Percentiles rank a stretch among this genome's conserved stretches.
phyloP scores from a whole-genome alignment of 2,113 vertebrate species.

The Prionailurus bengalensis region DNA sequence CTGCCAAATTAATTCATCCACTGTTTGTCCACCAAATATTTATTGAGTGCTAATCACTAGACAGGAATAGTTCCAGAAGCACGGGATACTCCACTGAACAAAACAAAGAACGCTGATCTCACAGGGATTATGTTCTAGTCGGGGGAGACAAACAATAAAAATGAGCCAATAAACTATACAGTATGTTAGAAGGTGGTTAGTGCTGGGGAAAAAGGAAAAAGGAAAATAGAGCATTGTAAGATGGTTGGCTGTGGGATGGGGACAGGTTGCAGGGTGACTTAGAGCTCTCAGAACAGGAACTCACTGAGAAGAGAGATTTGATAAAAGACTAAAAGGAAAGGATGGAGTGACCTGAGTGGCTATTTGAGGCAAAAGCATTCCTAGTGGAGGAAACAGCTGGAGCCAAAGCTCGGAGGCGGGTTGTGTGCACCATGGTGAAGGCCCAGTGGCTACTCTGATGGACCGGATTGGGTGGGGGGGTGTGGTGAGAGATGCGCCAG shows the following conservation, averaged over 20 bases:
- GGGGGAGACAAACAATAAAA: background rate
- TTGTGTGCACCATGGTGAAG: background rate
- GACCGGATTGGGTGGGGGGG: rapidly evolving
- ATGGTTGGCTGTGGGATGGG: background rate
- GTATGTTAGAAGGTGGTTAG: background rate
- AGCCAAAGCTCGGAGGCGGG: rapidly evolving
- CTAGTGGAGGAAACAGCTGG: background rate
- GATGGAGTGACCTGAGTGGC: background rate
- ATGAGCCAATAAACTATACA: background rate
- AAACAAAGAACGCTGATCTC: background rate
- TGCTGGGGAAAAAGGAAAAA: background rate
- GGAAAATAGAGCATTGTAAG: background rate
- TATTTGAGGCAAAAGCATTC: background rate
- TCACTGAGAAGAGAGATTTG: background rate
- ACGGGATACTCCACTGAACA: background rate
- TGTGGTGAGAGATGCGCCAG: background rate
- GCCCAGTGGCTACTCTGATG: background rate
- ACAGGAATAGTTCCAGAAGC: background rate
- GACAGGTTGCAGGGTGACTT: rapidly evolving
- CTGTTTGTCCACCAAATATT: conserved; percentile 50
- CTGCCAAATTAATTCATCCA: conserved; percentile 36
- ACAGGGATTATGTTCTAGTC: background rate
- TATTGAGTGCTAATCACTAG: conserved; percentile 6
- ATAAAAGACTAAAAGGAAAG: background rate
- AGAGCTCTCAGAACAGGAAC: background rate